Evolutionary conservation across 2,113 vertebrate genomes (phyloP).

Genomic region (Bungarus multicinctus): DNA sequence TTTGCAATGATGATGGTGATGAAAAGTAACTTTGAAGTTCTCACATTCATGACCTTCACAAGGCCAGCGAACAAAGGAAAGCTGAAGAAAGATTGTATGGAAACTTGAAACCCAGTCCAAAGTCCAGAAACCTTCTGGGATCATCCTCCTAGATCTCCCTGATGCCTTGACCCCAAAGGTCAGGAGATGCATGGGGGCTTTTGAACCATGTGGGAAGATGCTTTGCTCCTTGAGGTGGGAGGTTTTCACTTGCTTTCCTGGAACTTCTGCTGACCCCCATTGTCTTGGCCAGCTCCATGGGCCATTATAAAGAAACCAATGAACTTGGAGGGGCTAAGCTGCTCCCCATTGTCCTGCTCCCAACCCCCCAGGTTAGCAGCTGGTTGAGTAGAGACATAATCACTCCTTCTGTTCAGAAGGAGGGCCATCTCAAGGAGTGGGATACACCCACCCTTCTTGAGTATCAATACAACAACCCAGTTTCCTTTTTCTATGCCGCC

Average conservation of each 20-base stretch:
- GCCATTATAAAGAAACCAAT: background rate
- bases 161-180: background rate
- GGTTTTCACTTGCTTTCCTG: background rate
- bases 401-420: constrained; percentile 44
- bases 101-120: background rate
- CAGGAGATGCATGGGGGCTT: background rate
- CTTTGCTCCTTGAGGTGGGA: background rate
- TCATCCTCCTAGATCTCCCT: background rate
- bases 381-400: constrained; percentile 60
- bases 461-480: constrained; percentile 10
- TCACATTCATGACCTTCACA: background rate
- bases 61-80: background rate
- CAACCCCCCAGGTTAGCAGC: constrained; percentile 50
- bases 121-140: background rate
- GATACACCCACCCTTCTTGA: constrained; percentile 27
- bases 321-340: background rate
- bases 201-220: background rate
- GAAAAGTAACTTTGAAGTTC: background rate
- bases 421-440: constrained; percentile 34
- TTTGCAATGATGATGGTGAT: background rate
- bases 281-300: background rate
- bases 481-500: constrained; percentile 37
- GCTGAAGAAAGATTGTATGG: background rate
- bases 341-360: background rate
- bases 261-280: background rate